These are phyloP conservation scores for cattle (Bos taurus) DNA, from an alignment of 2,113 vertebrate species.

Conservation along the genomic window DNA sequence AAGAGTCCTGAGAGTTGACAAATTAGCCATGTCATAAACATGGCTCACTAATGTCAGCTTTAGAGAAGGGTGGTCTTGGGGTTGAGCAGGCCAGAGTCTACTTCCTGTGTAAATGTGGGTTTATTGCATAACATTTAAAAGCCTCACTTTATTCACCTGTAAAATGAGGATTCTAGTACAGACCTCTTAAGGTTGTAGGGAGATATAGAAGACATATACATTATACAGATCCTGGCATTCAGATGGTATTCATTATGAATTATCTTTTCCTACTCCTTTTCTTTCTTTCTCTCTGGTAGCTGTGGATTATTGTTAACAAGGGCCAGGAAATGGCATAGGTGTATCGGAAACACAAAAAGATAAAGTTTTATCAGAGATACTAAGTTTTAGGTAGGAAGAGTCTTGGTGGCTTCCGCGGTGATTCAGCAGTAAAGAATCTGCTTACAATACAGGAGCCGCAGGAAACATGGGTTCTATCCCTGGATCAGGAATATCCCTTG, in stretches of 20 bases:
- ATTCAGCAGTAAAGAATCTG: background rate
- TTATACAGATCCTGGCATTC: background rate
- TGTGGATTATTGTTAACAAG: background rate
- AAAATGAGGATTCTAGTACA: background rate
- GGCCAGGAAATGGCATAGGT: background rate
- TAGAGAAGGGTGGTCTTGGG: background rate
- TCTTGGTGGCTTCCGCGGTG: background rate
- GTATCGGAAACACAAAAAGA: background rate
- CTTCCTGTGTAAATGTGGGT: background rate
- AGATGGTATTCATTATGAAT: fast-evolving
- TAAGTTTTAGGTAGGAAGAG: background rate
- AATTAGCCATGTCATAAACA: background rate
- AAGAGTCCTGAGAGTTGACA: background rate
- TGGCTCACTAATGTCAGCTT: background rate
- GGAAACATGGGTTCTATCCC: background rate
- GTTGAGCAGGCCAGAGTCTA: background rate
- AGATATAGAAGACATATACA: too few species aligned
- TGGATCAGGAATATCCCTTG: background rate
- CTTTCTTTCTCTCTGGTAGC: background rate
- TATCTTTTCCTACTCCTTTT: background rate
- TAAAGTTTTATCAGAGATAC: background rate
- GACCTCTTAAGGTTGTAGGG: background rate
- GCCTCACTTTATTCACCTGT: background rate
- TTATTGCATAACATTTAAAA: background rate
- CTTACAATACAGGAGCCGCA: background rate